Evolutionary conservation across 2,888 invertebrate species (phyloP), one percentile per base, ranked within the genome.

Genomic region (Drosophila mulleri): DNA sequence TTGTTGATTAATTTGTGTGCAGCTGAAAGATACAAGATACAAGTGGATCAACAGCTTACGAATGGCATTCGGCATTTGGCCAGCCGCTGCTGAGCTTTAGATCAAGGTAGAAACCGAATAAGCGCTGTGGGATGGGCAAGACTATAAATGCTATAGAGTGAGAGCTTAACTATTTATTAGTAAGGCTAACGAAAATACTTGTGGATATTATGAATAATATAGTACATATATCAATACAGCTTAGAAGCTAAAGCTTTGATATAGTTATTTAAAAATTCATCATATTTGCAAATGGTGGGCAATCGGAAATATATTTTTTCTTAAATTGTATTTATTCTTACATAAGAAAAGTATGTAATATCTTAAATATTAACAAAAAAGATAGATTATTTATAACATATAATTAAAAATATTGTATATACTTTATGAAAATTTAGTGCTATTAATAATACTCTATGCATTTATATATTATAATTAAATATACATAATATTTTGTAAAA

Each of bases 1-100:
- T 82, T 83, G 88, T 69, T 80, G 78, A 78, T 75, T 78, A 75
- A 82, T 82, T 84, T 79, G 26, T 62, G 18, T 35, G 23, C 42
- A 11, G 42, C 26, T 57, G 56, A 29, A 32, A 42, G 56, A 57
- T 32, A 29, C 37, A 47, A 50, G 50, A 50, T 39, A 23, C 63
- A 44, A 16, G 32, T 39, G 54, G 45, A 66, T 32, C n/a, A 65
- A 53, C 26, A 32, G 32, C 48, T 61, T 39, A 72, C 66, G 52
- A 67, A 12, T 54, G 54, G 37, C 61, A 74, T 50, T 60, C 42
- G 41, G 8, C 29, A 74, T 50, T 60, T 45, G 41, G 8, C 29
- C 29, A 47, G 16, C 52, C 37, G 20, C 35, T 8, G 16, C 35
- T 57, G 44, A 42, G 20, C 56, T 39, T 44, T 23, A 54, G 60